phyloP scores from a whole-genome alignment of 2,113 vertebrate genomes.

The Megaceryle torquata region DNA sequence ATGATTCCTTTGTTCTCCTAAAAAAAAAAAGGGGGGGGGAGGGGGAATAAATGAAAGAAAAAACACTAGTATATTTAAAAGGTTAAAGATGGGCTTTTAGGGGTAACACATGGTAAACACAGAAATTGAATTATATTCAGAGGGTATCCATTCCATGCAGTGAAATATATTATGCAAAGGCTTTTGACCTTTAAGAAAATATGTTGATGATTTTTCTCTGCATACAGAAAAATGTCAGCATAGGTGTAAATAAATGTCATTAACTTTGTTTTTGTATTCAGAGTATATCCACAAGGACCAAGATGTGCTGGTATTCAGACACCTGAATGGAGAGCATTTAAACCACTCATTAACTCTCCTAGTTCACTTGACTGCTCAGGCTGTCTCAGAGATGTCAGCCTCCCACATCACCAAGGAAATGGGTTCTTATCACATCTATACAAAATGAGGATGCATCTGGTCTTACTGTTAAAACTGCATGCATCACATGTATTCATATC shows the following conservation, averaged over 20 bases:
- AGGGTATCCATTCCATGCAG: background rate
- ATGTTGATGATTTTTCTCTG: conserved; percentile 41
- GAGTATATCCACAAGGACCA: background rate
- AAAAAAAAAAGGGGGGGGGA: background rate
- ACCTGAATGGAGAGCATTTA: background rate
- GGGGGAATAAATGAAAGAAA: background rate
- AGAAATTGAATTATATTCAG: conserved; percentile 23
- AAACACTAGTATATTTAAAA: background rate
- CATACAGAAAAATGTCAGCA: conserved; percentile 54
- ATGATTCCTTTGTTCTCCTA: background rate
- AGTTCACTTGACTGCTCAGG: background rate
- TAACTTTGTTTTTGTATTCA: conserved; percentile 39
- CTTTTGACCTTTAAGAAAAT: conserved; percentile 60
- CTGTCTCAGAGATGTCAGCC: background rate
- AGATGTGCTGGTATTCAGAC: background rate
- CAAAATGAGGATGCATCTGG: background rate
- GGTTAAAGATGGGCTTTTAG: background rate
- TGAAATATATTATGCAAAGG: conserved; percentile 44
- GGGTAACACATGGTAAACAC: background rate
- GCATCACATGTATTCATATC: background rate
- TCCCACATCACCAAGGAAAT: background rate
- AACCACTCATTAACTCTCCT: background rate
- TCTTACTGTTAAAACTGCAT: background rate
- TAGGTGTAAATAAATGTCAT: conserved; percentile 55
- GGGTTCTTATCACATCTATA: background rate